phyloP scores from a whole-genome alignment of 2,888 invertebrate species.

The Idaea biselata region DNA sequence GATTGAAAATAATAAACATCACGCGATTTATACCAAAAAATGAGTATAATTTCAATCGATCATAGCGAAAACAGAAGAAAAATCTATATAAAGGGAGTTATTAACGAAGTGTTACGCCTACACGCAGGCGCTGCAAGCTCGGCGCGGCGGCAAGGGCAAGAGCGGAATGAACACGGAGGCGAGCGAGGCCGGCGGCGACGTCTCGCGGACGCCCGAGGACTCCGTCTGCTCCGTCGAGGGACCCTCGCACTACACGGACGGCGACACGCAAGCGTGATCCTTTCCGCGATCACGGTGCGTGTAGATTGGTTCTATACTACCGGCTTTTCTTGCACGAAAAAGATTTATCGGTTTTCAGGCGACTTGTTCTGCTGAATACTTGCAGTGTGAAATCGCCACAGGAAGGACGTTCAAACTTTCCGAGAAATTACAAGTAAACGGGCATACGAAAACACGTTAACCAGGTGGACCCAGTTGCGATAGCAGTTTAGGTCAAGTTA shows the following conservation, averaged over 20 bases:
- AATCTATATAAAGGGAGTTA: neutral
- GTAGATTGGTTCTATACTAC: neutral
- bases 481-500: no score
- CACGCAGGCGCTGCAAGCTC: constrained; percentile 88
- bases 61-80: no score
- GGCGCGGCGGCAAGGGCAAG: constrained; percentile 78
- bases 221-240: constrained; percentile 94
- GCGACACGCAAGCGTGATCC: constrained; percentile 73
- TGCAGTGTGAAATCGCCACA: no score
- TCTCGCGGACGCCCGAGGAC: constrained; percentile 93
- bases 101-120: neutral
- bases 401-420: no score
- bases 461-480: no score
- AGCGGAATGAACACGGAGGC: constrained; percentile 81
- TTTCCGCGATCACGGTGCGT: neutral
- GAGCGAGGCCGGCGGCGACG: constrained; percentile 87
- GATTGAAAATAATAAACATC: no score
- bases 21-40: no score
- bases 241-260: constrained; percentile 84
- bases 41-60: no score
- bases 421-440: no score
- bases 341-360: neutral
- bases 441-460: no score
- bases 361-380: neutral
- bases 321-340: neutral